Percentiles rank a stretch among this genome's conserved stretches.
Evolutionary conservation across 2,113 vertebrate genomes (phyloP).

Genomic region (Nycticryphes semicollaris): DNA sequence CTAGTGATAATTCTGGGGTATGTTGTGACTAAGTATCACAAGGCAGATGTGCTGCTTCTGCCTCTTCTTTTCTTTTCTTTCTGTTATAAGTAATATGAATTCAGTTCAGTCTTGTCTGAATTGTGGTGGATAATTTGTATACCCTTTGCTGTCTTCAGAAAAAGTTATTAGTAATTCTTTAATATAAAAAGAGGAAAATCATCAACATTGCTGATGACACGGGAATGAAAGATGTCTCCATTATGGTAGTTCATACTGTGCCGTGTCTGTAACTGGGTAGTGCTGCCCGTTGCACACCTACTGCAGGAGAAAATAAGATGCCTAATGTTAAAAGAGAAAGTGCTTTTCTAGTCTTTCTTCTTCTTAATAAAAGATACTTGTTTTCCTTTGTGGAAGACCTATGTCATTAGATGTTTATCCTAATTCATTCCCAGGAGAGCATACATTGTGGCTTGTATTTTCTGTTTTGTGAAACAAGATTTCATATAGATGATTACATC

Average conservation of each 20-base stretch:
- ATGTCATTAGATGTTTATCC: background rate
- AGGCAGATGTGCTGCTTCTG: background rate
- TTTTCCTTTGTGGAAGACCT: background rate
- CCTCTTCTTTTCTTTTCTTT: background rate
- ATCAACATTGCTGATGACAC: background rate
- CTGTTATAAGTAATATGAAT: background rate
- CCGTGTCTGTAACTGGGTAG: background rate
- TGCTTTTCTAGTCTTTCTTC: background rate
- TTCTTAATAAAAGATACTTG: background rate
- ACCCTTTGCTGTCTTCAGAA: background rate
- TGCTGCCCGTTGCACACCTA: background rate
- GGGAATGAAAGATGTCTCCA: background rate
- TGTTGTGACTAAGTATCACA: fast-evolving
- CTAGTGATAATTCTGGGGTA: background rate
- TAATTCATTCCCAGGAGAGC: background rate
- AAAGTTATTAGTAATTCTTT: background rate
- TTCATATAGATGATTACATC: background rate
- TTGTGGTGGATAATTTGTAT: background rate
- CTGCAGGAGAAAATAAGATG: background rate
- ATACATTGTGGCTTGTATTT: background rate
- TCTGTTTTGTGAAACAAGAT: background rate
- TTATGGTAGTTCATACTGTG: background rate
- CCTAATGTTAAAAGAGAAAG: background rate
- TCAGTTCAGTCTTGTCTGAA: background rate
- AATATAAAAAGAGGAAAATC: background rate